Base-by-base conservation (phyloP, 2,113 vertebrate genomes). In the Grammomys surdaster region DNA sequence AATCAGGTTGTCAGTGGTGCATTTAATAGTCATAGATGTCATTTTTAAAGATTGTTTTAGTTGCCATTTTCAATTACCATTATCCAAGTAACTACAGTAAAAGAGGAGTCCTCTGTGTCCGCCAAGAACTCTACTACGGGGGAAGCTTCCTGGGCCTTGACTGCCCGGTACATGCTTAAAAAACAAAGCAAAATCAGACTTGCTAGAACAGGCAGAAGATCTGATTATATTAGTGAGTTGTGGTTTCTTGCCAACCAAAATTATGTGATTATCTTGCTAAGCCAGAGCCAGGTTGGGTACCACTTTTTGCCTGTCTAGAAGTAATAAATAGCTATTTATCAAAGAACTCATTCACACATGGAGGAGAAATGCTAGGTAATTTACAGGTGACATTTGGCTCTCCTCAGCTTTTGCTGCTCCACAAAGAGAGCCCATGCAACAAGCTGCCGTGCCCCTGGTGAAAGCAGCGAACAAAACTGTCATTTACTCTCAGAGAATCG, bases 341-440 rank as follows among this genome's bases (percentile, higher is more conserved):
- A 95, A 96, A 95, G 88, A 63, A 67, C 5, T 13, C 46, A 76
- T 90, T 92, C 90, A 54, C 54, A 94, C n/a, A 85, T 84, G 91
- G 54, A 92, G 51, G 40, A 96, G 78, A 93, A 94, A 91, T 4
- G 28, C 31, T 60, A 86, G 75, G 78, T 84, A 93, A 90, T 91
- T 96, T 88, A 89, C 54, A 92, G 87, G 76, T 92, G 78, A 92
- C 92, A 96, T 92, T 90, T 93, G 95, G 91, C 89, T 96, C 26
- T 97, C 84, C 97, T 67, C 9, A 16, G 85, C 91, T 75, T 92
- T 88, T 60, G 48, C 86, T 93, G 28, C 75, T 95, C 82, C 73
- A 86, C 56, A 89, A 96, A 93, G 43, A 43, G n/a, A 87, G 48
- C 19, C 54, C 51, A 56, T 17, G 56, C 19, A 65, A 80, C 36